Base-by-base conservation (phyloP, 2,888 invertebrate genomes). In the Dromius quadrimaculatus region DNA sequence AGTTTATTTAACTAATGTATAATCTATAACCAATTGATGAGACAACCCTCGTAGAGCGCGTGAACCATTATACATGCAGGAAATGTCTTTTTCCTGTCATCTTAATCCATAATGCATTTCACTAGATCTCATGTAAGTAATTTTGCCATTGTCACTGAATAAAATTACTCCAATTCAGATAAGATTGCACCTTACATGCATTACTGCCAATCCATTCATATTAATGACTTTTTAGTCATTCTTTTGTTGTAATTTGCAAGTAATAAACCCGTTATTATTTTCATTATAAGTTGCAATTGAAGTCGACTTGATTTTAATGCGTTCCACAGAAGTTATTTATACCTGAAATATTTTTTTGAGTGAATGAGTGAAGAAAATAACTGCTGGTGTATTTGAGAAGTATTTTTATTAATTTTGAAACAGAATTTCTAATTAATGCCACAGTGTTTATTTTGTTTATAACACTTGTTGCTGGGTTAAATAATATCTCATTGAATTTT, bases 161-260 rank as follows among this genome's bases (percentile, higher is more conserved):
- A 19, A 57, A 57, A 57, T 57, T 57, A 57, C 57, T 20, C 20
- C 20, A 17, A 59, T 59, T 59, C 17, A 59, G 19, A 59, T 59
- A 36, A 59, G 59, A 59, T 50, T 50, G 59, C 20, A 36, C 36
- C n/a, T 15, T 36, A n/a, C 36, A 34, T 8, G 11, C 59, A 59
- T 34, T 36, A 59, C 11, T 9, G 20, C 8, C 11, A 22, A 20
- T 59, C 59, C 36, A 59, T 59, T 59, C 36, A 34, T 59, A 59
- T 36, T 36, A 19, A 59, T 59, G 59, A 59, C 59, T 59, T 36
- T 59, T 59, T 59, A 34, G 34, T 59, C 36, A 11, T 34, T 17
- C 59, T 59, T 59, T 59, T 59, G 59, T 59, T 32, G n/a, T 19
- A 36, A 59, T 36, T 59, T 59, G 59, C 34, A 59, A 59, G 59